These are phyloP conservation scores for Orthosia gracilis DNA, from an alignment of 2,888 invertebrate genomes.

Conservation along the genomic window DNA sequence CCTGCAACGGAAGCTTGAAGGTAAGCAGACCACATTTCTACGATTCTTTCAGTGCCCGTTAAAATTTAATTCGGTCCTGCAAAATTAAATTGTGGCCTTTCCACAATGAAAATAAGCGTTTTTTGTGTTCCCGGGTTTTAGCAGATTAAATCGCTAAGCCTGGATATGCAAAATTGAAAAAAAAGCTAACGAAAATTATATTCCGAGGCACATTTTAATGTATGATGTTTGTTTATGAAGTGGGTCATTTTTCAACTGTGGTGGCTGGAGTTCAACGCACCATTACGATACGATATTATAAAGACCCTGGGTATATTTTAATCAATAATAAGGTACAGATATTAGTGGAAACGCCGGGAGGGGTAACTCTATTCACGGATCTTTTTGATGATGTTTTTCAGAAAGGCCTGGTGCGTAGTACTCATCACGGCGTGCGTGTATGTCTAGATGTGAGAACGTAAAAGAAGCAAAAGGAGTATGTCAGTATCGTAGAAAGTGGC, in stretches of 20 bases:
- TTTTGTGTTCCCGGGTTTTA: constrained; percentile 64
- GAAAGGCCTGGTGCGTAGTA: too few species aligned
- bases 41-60: constrained; percentile 42
- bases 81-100: constrained; percentile 64
- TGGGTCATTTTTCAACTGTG: constrained; percentile 12
- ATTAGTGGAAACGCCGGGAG: too few species aligned
- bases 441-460: too few species aligned
- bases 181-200: constrained; percentile 54
- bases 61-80: constrained; percentile 55
- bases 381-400: too few species aligned
- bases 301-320: neutral
- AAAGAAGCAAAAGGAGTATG: too few species aligned
- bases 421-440: too few species aligned
- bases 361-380: too few species aligned
- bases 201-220: constrained; percentile 45
- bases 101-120: constrained; percentile 65
- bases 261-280: neutral
- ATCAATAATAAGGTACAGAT: too few species aligned
- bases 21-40: constrained; percentile 29
- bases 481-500: too few species aligned
- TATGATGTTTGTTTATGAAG: constrained; percentile 44
- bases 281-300: too few species aligned
- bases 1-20: neutral
- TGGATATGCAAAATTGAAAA: constrained; percentile 74
- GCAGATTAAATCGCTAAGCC: constrained; percentile 72